Base-by-base conservation (phyloP, 2,888 invertebrate species). In the Meganola albula region DNA sequence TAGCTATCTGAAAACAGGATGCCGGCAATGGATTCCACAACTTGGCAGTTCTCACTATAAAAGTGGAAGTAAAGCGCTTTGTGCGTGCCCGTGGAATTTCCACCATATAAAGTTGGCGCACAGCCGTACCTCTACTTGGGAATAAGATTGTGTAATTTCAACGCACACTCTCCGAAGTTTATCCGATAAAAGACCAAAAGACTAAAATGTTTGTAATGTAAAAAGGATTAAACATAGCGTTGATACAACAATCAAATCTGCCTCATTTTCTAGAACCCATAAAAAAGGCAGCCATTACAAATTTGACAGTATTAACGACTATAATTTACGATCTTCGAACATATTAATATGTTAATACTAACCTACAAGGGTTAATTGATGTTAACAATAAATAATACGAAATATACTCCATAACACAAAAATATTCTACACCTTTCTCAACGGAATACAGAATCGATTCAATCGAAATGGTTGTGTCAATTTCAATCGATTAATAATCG, bases 311-410 rank as follows among this genome's bases (percentile, higher is more conserved):
- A 47, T 53, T 56, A 69, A 64, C 59, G 59, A 49, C 53, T 53
- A 32, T 66, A 61, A 74, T 74, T 71, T 75, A 74, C 63, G 66
- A 57, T 62, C 63, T 66, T 42, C 44, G 63, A 70, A 68, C 63
- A 59, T 66, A 74, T 74, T 74, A 72, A 72, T 67, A 74, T 74
- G 73, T 69, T 62, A 74, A 74, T 73, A 48, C 48, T 46, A 29
- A 52, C 59, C 54, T 66, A 66, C 66, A 68, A 65, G 67, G 64
- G 69, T 75, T 76, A 76, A 75, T 74, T 71, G 72, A 74, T 77
- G 74, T 71, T 66, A 70, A 70, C 64, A 68, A 72, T 75, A 74
- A 75, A 74, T 74, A 66, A 53, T 38, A 42, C 71, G 51, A 63
- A 49, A 52, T 58, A 60, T 54, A 51, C 51, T 42, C 52, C 48